Base-by-base conservation (phyloP, 2,888 invertebrate species). In the Drosophila paracracens region DNA sequence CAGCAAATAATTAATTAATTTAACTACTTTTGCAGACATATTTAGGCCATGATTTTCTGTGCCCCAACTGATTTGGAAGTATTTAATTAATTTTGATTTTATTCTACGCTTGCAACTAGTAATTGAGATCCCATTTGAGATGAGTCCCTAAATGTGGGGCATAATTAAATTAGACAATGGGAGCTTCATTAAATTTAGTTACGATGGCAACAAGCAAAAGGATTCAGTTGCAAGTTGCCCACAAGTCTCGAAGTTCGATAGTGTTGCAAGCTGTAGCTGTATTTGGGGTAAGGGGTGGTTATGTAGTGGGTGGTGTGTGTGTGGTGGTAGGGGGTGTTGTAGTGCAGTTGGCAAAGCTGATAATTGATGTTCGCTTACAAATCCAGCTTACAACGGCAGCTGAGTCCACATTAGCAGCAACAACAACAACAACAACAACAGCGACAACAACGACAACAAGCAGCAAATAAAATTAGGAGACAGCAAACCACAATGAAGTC, bases 291-390 rank as follows among this genome's bases (percentile, higher is more conserved):
- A 18, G 29, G 3, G 10, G 6, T 10, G 35, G 21, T 35, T 35
- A n/a, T n/a, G 51, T 21, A 31, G n/a, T 6, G 13, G 31, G n/a
- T 1, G 13, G n/a, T 7, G 1, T n/a, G 31, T 10, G 31, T 31
- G 31, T 31, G 31, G 33, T 1, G 16, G 35, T 7, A 6, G 40
- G 13, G 13, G 25, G 0, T 31, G 25, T 13, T 11, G 38, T 33
- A 33, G 13, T 36, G 27, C 21, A 40, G 40, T 57, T 50, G 31
- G 43, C 40, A 72, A 64, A 53, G 48, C 59, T 63, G 62, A 66
- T 76, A 79, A 76, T 76, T 76, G 79, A 60, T 76, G 76, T 48
- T 48, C 25, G 35, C 61, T 11, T 29, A 40, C 58, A 66, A 50
- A 11, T 33, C 51, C 48, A 51, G 60, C 51, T 77, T 3, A 43